A percentile compares a stretch with the other conserved stretches of the same genome.
phyloP scores from a whole-genome alignment of 64 coral and sea anemone species.

The Montipora sp. region DNA sequence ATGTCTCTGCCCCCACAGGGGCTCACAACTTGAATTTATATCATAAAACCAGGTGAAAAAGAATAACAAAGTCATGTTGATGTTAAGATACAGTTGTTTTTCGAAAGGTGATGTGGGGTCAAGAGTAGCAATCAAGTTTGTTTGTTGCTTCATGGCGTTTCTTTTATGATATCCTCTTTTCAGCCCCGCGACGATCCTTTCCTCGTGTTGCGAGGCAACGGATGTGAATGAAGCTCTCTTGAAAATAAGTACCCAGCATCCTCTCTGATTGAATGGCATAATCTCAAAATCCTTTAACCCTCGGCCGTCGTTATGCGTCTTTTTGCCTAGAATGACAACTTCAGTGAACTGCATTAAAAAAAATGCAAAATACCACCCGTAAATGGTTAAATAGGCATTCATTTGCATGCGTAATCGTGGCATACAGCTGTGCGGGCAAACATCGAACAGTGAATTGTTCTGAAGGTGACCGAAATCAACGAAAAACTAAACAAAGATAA shows the following conservation, averaged over 20 bases:
- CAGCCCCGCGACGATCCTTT: background rate
- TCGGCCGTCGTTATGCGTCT: background rate
- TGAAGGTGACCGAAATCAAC: constrained; percentile 2
- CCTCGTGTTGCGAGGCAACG: background rate
- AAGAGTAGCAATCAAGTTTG: constrained; percentile 42
- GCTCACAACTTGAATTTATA: background rate
- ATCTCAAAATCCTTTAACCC: background rate
- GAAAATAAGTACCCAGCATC: constrained; percentile 34
- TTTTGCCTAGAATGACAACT: background rate
- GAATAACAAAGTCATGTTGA: background rate
- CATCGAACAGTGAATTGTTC: constrained; percentile 16
- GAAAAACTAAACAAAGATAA: constrained; percentile 32
- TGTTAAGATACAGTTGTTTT: constrained; percentile 11
- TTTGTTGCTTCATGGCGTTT: background rate
- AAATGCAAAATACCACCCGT: constrained; percentile 7
- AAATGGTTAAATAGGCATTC: constrained; percentile 2
- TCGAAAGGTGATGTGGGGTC: background rate
- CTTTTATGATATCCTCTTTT: background rate
- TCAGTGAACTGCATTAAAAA: background rate
- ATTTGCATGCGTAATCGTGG: constrained; percentile 31
- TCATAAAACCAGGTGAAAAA: background rate
- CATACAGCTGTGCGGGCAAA: background rate
- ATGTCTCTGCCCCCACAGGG: too few relatives aligned
- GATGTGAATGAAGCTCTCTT: constrained; percentile 7
- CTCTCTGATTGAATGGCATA: background rate